phyloP scores from a whole-genome alignment of 2,888 invertebrate species.

The Plebejus argus region DNA sequence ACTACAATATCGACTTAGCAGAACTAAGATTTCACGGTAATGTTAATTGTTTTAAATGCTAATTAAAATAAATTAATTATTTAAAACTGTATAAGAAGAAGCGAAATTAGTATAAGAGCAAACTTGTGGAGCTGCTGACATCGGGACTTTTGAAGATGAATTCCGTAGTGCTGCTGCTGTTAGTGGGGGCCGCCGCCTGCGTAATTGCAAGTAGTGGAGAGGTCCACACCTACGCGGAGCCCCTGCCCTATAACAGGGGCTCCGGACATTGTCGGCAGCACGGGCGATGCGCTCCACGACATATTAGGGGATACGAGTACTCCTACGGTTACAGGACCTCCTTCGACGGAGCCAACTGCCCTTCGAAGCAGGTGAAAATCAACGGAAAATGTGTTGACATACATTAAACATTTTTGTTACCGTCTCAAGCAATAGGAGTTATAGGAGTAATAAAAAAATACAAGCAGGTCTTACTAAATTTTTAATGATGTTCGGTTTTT shows the following conservation, averaged over 20 bases:
- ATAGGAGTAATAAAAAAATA: too few species aligned
- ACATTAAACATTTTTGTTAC: not conserved
- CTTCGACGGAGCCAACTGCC: not conserved
- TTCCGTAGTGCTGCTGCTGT: not conserved
- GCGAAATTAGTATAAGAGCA: not conserved
- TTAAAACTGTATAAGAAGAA: not conserved
- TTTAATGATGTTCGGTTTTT: too few species aligned
- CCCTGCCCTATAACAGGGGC: not conserved
- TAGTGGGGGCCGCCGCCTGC: not conserved
- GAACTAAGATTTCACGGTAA: not conserved
- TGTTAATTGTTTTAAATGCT: not conserved
- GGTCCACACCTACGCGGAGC: not conserved
- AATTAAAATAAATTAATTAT: not conserved
- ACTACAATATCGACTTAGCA: not conserved
- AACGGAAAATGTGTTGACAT: not conserved
- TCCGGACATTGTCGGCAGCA: not conserved
- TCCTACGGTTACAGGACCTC: not conserved
- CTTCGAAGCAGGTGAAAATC: not conserved
- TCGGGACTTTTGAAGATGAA: not conserved
- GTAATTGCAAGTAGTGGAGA: not conserved
- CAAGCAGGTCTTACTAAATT: not conserved
- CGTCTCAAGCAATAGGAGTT: not conserved
- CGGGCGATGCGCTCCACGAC: not conserved
- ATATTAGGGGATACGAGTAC: not conserved
- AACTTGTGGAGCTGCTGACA: not conserved